Percentiles rank a stretch among this genome's conserved stretches.
These are phyloP conservation scores for Polyergus mexicanus DNA, from an alignment of 1,140 invertebrate genomes.

Conservation along the genomic window DNA sequence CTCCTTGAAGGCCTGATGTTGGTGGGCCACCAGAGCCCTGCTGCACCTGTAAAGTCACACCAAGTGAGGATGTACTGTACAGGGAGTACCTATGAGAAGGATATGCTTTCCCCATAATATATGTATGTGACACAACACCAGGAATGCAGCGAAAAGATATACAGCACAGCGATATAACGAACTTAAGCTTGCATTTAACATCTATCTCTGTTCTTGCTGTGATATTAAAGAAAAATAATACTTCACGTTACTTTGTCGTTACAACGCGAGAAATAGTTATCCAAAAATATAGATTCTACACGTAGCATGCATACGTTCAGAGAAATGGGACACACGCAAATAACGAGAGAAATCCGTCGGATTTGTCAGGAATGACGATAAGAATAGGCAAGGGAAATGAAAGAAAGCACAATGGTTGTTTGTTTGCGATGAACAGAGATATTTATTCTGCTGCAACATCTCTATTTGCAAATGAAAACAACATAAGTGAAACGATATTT, in stretches of 20 bases:
- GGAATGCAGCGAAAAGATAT: neutral
- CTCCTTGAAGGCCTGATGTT: constrained; percentile 81
- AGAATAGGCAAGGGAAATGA: constrained; percentile 81
- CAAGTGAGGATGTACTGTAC: constrained; percentile 10
- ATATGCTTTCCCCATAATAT: constrained; percentile 4
- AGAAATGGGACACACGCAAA: constrained; percentile 28
- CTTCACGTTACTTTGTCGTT: neutral
- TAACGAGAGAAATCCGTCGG: neutral
- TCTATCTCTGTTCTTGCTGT: neutral
- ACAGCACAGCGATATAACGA: neutral
- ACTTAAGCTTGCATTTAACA: constrained; percentile 6
- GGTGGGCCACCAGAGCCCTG: constrained; percentile 78
- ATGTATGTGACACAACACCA: neutral
- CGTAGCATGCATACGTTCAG: constrained; percentile 72
- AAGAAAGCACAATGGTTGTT: constrained; percentile 84
- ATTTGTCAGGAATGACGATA: constrained; percentile 63
- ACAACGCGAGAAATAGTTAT: neutral
- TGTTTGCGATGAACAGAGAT: constrained; percentile 82
- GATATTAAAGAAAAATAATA: neutral
- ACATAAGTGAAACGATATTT: constrained; percentile 73
- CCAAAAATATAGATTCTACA: constrained; percentile 50
- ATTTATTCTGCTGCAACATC: constrained; percentile 83
- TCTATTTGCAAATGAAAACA: constrained; percentile 79
- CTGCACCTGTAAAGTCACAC: constrained; percentile 81
- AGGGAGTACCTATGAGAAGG: no score